Conservation (phyloP, 92 coral and sea anemone genomes). For the Galaxea fascicularis region DNA sequence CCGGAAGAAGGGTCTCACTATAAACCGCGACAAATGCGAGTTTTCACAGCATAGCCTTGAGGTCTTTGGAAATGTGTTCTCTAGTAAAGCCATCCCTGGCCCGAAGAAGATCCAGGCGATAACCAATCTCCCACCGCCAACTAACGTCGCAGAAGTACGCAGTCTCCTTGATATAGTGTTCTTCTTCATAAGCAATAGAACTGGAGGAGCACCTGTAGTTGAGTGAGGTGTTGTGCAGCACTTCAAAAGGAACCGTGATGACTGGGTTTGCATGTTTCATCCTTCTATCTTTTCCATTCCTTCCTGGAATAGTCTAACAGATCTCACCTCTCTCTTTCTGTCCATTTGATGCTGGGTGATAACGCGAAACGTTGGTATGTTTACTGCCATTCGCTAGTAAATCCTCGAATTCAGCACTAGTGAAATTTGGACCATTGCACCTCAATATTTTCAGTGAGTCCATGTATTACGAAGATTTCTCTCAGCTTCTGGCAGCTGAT, state of each 20-base stretch:
- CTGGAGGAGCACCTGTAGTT: slow-evolving; percentile 71
- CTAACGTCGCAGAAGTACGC: no score
- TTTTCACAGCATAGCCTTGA: no score
- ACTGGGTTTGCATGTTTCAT: neutral
- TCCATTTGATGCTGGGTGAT: slow-evolving; percentile 55
- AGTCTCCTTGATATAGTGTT: no score
- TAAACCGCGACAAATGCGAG: no score
- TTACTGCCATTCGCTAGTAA: slow-evolving; percentile 38
- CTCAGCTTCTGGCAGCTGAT: slow-evolving; percentile 45
- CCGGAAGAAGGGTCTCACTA: no score
- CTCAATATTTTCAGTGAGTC: slow-evolving; percentile 48
- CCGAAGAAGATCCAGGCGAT: no score
- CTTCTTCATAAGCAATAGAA: slow-evolving; percentile 52
- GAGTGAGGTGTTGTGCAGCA: slow-evolving; percentile 21
- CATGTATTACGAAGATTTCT: slow-evolving; percentile 52
- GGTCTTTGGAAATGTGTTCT: no score
- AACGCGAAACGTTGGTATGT: slow-evolving; percentile 50
- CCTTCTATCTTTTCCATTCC: slow-evolving; percentile 61
- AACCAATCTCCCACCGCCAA: no score
- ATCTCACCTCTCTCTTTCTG: slow-evolving; percentile 53
- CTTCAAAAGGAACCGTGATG: neutral
- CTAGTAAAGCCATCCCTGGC: no score
- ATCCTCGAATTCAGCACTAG: slow-evolving; percentile 46
- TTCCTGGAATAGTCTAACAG: slow-evolving; percentile 50
- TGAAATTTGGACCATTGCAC: slow-evolving; percentile 56